Conservation (phyloP, 2,113 vertebrate genomes). For the Pachypanchax playfairii region DNA sequence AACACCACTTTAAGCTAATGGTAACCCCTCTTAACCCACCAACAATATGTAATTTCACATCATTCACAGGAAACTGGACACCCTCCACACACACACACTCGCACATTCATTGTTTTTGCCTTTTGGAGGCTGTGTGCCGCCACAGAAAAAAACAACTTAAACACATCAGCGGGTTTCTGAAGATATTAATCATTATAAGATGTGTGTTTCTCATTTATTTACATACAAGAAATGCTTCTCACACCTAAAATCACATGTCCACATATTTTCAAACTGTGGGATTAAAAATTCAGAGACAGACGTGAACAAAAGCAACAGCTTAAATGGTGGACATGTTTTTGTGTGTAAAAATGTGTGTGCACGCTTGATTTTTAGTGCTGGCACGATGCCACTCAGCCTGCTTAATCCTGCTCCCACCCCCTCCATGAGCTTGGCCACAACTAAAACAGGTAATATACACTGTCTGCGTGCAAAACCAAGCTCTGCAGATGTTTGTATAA, state of each 20-base stretch:
- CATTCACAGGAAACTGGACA: conserved; percentile 46
- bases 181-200: conserved; percentile 57
- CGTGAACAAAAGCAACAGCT: conserved; percentile 53
- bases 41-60: conserved; percentile 57
- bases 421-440: conserved; percentile 61
- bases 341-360: conserved; percentile 29
- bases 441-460: conserved; percentile 70
- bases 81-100: not conserved
- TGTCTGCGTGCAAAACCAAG: conserved; percentile 43
- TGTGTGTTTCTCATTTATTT: conserved; percentile 52
- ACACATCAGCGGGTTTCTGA: conserved; percentile 56
- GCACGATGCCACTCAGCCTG: conserved; percentile 53
- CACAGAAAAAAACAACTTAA: conserved; percentile 36
- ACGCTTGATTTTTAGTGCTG: conserved; percentile 47
- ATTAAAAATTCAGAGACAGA: conserved; percentile 55
- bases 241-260: conserved; percentile 18
- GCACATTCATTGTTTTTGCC: conserved; percentile 26
- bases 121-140: conserved; percentile 9
- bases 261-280: conserved; percentile 45
- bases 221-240: conserved; percentile 12
- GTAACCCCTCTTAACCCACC: conserved; percentile 58
- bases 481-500: not conserved
- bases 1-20: conserved; percentile 52
- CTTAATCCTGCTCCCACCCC: conserved; percentile 51
- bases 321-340: conserved; percentile 43